Evolutionary conservation across 2,797 vertebrate species (phyloP).

Genomic region (Pteronotus mesoamericanus): DNA sequence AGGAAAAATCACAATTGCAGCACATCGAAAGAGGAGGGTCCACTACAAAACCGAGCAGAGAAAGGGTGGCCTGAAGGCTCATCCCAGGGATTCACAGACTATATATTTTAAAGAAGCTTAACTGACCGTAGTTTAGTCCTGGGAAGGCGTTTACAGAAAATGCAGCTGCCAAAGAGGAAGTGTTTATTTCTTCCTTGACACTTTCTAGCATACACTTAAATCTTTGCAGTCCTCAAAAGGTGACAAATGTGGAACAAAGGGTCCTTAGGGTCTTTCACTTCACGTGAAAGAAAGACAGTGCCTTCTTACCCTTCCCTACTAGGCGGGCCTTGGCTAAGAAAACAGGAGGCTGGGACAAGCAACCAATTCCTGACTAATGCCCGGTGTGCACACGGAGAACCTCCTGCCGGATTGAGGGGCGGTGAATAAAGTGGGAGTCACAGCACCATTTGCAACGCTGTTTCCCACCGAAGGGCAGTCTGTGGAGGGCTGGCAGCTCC

Average conservation of each 20-base stretch:
- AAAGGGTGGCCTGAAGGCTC: not conserved
- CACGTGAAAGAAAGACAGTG: not conserved
- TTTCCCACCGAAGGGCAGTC: not conserved
- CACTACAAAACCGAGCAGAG: not conserved
- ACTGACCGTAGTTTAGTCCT: not conserved
- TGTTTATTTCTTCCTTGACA: not conserved
- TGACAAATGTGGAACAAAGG: not conserved
- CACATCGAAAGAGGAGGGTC: not conserved
- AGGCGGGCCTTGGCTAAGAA: not conserved
- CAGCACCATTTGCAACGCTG: fast-evolving
- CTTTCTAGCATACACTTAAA: not conserved
- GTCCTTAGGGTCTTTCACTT: not conserved
- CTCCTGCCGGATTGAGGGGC: not conserved
- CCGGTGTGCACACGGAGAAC: not conserved
- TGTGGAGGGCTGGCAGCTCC: not conserved
- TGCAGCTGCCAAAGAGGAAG: not conserved
- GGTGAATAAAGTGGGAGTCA: fast-evolving
- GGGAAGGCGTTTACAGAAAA: not conserved
- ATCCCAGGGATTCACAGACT: not conserved
- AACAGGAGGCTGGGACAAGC: not conserved
- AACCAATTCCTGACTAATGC: not conserved
- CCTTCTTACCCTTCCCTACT: not conserved
- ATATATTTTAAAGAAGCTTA: not conserved
- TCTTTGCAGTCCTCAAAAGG: not conserved
- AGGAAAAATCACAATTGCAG: not conserved